Conservation (phyloP, 2,113 vertebrate genomes). For the Upupa epops region DNA sequence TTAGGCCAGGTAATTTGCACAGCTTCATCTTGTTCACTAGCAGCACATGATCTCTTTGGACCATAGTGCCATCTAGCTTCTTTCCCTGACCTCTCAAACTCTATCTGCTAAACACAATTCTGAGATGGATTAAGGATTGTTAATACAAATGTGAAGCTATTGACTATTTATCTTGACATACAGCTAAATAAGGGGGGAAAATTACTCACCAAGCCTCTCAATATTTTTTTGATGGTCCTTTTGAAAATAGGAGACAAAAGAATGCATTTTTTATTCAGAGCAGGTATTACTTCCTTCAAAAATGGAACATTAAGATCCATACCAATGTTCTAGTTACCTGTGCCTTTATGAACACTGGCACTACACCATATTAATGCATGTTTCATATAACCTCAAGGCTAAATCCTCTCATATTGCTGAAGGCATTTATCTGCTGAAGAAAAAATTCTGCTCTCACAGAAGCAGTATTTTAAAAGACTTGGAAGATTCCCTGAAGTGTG, state of each 20-base stretch:
- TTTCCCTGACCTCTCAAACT: conserved; percentile 16
- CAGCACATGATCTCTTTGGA: conserved; percentile 26
- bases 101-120: neutral
- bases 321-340: neutral
- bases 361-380: neutral
- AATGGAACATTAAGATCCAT: neutral
- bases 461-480: neutral
- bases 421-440: neutral
- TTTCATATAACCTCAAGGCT: neutral
- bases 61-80: conserved; percentile 73
- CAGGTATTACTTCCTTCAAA: neutral
- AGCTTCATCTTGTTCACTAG: neutral
- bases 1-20: neutral
- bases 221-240: neutral
- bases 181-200: neutral
- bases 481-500: neutral
- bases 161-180: neutral
- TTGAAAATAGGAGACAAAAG: neutral
- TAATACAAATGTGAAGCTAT: neutral
- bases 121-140: neutral
- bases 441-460: neutral
- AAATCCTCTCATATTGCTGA: neutral
- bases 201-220: neutral
- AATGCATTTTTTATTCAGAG: neutral
- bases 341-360: neutral